A percentile compares a stretch with the other conserved stretches of the same genome.
phyloP scores from a whole-genome alignment of 2,888 invertebrate genomes.

The Blastobasis adustella region DNA sequence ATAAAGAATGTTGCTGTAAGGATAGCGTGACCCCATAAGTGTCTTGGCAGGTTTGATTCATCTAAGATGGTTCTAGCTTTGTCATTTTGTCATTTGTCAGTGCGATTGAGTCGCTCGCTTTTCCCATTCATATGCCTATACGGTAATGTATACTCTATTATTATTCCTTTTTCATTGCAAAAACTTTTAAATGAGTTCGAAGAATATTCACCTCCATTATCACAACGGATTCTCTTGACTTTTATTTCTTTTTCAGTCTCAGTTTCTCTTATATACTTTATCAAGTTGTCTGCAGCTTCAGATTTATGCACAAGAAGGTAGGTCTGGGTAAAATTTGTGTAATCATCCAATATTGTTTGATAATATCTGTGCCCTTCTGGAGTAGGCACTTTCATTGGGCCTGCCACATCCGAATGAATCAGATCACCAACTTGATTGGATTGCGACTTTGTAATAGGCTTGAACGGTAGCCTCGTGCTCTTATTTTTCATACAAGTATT shows the following conservation, averaged over 20 bases:
- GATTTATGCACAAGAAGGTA: too few species aligned
- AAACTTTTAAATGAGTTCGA: constrained; percentile 2
- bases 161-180: constrained; percentile 10
- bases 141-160: constrained; percentile 3
- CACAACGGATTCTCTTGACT: constrained; percentile 12
- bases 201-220: constrained; percentile 13
- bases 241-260: constrained; percentile 10
- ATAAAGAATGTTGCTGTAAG: constrained; percentile 10
- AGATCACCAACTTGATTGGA: constrained; percentile 10
- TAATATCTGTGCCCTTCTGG: constrained; percentile 11
- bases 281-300: neutral
- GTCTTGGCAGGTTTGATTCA: constrained; percentile 11
- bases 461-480: constrained; percentile 6
- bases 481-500: constrained; percentile 8
- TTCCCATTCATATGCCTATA: constrained; percentile 5
- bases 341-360: constrained; percentile 13
- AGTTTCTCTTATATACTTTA: constrained; percentile 13
- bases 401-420: constrained; percentile 14
- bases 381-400: constrained; percentile 10
- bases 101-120: neutral
- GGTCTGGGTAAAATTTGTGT: constrained; percentile 10
- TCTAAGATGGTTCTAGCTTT: neutral
- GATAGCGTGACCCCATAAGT: constrained; percentile 16
- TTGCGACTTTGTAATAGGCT: neutral
- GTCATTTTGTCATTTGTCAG: neutral